These are phyloP conservation scores for Caenorhabditis sp. DNA, from an alignment of 2,888 invertebrate species.

Conservation along the genomic window DNA sequence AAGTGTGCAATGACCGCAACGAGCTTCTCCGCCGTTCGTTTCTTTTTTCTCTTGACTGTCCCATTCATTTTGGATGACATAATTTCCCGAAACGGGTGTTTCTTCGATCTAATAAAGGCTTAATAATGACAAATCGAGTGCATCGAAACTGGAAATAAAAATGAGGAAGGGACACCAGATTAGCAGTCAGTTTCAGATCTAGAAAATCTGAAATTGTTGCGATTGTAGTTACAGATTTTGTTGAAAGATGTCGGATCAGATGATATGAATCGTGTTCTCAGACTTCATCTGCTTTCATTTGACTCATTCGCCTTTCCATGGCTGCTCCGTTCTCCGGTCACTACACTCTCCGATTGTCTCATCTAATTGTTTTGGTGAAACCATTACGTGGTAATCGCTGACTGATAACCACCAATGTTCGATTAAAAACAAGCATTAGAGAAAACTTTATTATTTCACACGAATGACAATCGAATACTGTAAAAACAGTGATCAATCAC, in stretches of 20 bases:
- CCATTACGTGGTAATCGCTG: constrained; percentile 5
- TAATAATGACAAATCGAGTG: constrained; percentile 15
- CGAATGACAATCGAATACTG: constrained; percentile 47
- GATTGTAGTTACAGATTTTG: too few relatives aligned
- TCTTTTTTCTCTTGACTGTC: constrained; percentile 26
- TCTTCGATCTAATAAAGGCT: constrained; percentile 36
- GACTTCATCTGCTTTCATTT: neutral
- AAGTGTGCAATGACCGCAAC: constrained; percentile 21
- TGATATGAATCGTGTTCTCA: neutral
- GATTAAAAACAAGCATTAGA: constrained; percentile 46
- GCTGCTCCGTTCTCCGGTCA: neutral
- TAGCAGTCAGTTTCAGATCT: too few relatives aligned
- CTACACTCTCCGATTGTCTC: constrained; percentile 21
- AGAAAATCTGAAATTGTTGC: too few relatives aligned
- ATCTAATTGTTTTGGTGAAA: constrained; percentile 36
- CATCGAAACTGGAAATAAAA: too few relatives aligned
- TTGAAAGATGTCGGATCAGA: too few relatives aligned
- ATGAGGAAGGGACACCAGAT: too few relatives aligned
- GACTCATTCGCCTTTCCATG: neutral
- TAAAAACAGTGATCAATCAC: constrained; percentile 50
- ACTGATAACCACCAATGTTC: constrained; percentile 8
- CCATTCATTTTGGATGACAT: constrained; percentile 58
- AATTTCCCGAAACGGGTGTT: constrained; percentile 36
- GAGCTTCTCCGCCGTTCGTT: neutral
- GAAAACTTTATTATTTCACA: constrained; percentile 58